These are phyloP conservation scores for Nebria salina DNA, from an alignment of 2,888 invertebrate genomes.

Conservation along the genomic window DNA sequence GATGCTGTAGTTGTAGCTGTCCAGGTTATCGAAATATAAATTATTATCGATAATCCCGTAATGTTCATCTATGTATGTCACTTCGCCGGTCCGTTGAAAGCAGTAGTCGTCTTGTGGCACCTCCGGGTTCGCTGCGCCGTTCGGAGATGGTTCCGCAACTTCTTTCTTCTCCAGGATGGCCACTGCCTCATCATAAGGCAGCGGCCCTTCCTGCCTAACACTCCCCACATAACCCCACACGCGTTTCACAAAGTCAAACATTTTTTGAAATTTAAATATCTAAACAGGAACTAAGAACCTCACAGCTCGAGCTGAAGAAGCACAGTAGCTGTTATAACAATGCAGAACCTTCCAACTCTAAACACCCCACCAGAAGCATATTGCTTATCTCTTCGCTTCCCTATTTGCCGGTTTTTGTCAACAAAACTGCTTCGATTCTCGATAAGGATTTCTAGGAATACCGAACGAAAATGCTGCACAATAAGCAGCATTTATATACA, in stretches of 20 bases:
- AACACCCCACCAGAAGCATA: too few species aligned
- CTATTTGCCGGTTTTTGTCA: too few species aligned
- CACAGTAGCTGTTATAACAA: too few species aligned
- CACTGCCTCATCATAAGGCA: neutral
- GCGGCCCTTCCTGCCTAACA: neutral
- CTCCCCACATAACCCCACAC: neutral
- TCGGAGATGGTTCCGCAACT: neutral
- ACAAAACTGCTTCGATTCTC: too few species aligned
- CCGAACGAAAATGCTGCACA: too few species aligned
- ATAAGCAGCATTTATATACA: too few species aligned
- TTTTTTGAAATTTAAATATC: too few species aligned
- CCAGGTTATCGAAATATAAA: slow-evolving; percentile 65
- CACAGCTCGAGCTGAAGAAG: too few species aligned
- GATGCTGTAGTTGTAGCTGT: slow-evolving; percentile 61
- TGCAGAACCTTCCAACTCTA: too few species aligned
- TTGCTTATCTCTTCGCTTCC: too few species aligned
- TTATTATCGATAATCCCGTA: slow-evolving; percentile 70
- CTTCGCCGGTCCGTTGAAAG: slow-evolving; percentile 61
- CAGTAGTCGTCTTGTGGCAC: slow-evolving; percentile 49
- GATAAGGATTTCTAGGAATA: too few species aligned
- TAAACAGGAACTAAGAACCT: too few species aligned
- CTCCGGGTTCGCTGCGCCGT: neutral
- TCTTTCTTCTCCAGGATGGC: neutral
- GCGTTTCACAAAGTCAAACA: neutral
- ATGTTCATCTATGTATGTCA: slow-evolving; percentile 67